Base-by-base conservation (phyloP, 2,888 invertebrate species). In the Allacma fusca region DNA sequence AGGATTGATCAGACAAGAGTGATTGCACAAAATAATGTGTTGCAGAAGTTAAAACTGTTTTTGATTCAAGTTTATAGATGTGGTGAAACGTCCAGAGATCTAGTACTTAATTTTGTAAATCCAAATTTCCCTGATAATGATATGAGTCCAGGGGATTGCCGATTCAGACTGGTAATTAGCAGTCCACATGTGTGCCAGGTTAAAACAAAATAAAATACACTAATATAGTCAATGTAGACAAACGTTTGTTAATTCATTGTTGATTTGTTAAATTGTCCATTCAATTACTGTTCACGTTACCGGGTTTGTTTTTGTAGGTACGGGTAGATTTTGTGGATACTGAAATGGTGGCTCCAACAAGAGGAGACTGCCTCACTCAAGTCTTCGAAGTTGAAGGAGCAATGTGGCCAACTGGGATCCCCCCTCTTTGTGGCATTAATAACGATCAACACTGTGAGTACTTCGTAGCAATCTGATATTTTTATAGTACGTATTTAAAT, bases 291-390 rank as follows among this genome's bases (percentile, higher is more conserved):
- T 29, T 28, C 5, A 67, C 28, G 19, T 5, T n/a, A 28, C 9
- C 19, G 19, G n/a, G n/a, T n/a, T n/a, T 67, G 12, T 67, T 29
- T 4, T 43, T 73, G 5, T 40, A 84, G 84, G 73, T 84, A 9
- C 75, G 84, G 21, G 81, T 85, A 0, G 84, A 85, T 62, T 84
- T 85, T 76, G 83, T 84, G n/a, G 85, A 84, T 64, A 84, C 84
- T 0, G 82, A 83, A 73, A 74, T 85, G 73, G 78, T 84, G 71
- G 68, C 77, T 21, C 85, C 85, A 1, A 68, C 81, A 0, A 78
- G 83, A 57, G 85, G 85, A 12, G 83, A 83, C 62, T 85, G 85
- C 64, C 68, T 83, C 7, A 81, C 84, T 28, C 85, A 85, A 75
- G 78, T 80, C 62, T 80, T 85, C 29, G 79, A 82, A 29, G 81